Evolutionary conservation across 2,113 vertebrate genomes (phyloP), one percentile per base, ranked within the genome.

Genomic region (Varanus komodoensis): DNA sequence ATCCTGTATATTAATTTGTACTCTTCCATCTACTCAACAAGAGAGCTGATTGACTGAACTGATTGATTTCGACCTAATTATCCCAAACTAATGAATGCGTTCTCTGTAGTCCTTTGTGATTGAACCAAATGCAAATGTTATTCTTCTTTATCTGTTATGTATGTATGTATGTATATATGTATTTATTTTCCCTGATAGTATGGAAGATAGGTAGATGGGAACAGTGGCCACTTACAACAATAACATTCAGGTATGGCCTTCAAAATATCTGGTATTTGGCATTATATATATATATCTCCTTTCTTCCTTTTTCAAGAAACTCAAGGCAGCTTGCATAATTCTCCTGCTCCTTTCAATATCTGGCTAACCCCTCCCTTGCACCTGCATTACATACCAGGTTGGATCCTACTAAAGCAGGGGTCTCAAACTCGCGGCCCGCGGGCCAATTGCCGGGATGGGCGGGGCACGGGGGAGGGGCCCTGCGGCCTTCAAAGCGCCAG

Each of bases 31-130:
- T 29, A 54, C 52, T 17, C 54, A 11, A 34, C 50, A 86, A 82
- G 57, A 29, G n/a, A 75, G 14, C 75, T 64, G n/a, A 67, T 83
- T 77, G 21, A 89, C 73, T 89, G 44, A 78, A n/a, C 34, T 52
- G n/a, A 54, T 48, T 79, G 48, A 85, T 79, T 84, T 44, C 38
- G 77, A 84, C 27, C 54, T 84, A 84, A 89, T 89, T 84, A 77
- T 25, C 11, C 71, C 17, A 84, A 64, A 50, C n/a, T 64, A 87
- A 78, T 78, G 25, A 89, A 84, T 67, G 23, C 29, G 32, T 8
- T 48, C 50, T 8, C n/a, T 84, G 54, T 32, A 19, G 6, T 17
- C 6, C 54, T 44, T 83, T 48, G 4, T 83, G 57, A 34, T 12
- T 77, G 11, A 25, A 84, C 21, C 69, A 25, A 38, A 71, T 44